Evolutionary conservation across 2,113 vertebrate species (phyloP).

Genomic region (Nansenia antarctica): DNA sequence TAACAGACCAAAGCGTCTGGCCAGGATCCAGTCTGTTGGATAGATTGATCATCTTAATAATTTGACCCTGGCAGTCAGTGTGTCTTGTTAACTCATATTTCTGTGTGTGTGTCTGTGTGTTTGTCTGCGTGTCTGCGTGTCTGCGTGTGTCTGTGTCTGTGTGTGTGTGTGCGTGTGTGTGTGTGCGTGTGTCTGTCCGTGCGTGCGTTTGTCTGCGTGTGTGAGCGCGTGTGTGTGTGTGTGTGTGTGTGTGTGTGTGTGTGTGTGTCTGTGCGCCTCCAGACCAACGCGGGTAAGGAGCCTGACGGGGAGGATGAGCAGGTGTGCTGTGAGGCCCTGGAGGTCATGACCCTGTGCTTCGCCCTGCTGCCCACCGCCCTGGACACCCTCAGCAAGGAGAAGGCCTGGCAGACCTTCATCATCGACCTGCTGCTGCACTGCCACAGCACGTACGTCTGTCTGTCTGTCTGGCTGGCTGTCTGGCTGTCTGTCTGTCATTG

Average conservation of each 20-base stretch:
- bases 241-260: not conserved
- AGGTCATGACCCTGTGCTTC: conserved; percentile 91
- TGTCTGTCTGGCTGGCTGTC: not conserved
- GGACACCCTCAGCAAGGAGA: conserved; percentile 90
- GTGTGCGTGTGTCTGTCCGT: not conserved
- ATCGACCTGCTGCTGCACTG: conserved; percentile 89
- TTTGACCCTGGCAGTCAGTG: too few relatives aligned
- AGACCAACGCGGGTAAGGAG: conserved; percentile 88
- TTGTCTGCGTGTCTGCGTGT: too few relatives aligned
- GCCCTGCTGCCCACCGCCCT: conserved; percentile 88
- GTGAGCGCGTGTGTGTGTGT: not conserved
- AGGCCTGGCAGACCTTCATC: conserved; percentile 91
- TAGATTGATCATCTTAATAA: too few relatives aligned
- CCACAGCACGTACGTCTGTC: conserved; percentile 85
- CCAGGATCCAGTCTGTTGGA: too few relatives aligned
- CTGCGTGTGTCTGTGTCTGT: too few relatives aligned
- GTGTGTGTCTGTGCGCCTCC: conserved; percentile 23
- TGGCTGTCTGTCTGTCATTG: not conserved
- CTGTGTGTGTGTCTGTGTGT: too few relatives aligned
- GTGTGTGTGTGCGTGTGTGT: not conserved
- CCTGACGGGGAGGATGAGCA: conserved; percentile 88
- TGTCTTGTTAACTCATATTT: too few relatives aligned
- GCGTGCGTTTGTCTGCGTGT: not conserved
- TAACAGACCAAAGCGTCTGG: too few relatives aligned
- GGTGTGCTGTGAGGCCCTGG: conserved; percentile 90